A percentile compares a stretch with the other conserved stretches of the same genome.
Evolutionary conservation across 1,140 invertebrate species (phyloP).

Genomic region (Coenobita brevimanus): DNA sequence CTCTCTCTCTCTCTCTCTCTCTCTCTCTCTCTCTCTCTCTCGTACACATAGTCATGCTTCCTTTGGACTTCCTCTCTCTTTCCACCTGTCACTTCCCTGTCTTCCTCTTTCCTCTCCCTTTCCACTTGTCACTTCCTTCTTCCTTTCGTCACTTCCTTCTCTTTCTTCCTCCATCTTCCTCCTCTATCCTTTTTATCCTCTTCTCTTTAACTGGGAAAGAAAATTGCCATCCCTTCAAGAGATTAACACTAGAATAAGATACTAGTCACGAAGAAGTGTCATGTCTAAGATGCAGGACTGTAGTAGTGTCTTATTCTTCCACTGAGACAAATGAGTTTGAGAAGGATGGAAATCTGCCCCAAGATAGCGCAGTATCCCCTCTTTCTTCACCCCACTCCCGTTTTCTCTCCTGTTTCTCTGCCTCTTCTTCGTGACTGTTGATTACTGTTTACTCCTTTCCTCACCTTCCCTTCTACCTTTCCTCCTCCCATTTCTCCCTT

Average conservation of each 20-base stretch:
- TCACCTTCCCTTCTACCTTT: neutral
- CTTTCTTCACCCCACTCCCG: neutral
- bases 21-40: neutral
- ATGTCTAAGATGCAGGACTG: no score
- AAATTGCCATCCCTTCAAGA: no score
- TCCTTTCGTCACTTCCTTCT: neutral
- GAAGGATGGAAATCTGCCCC: no score
- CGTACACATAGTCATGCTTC: neutral
- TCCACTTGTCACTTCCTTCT: neutral
- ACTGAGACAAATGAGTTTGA: no score
- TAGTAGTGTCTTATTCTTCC: no score
- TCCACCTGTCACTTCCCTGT: neutral
- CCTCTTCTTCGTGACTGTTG: no score
- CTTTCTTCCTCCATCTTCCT: neutral
- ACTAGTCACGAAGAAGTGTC: no score
- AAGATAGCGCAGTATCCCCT: no score
- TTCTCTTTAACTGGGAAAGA: no score
- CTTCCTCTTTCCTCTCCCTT: neutral
- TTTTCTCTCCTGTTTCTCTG: neutral
- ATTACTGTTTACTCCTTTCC: neutral
- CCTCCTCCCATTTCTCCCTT: neutral
- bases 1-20: neutral
- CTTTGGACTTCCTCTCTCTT: neutral
- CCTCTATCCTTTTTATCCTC: neutral
- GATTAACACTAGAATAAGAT: no score